Evolutionary conservation across 2,888 invertebrate genomes (phyloP).

Genomic region (Xestoiulus laeticollis): DNA sequence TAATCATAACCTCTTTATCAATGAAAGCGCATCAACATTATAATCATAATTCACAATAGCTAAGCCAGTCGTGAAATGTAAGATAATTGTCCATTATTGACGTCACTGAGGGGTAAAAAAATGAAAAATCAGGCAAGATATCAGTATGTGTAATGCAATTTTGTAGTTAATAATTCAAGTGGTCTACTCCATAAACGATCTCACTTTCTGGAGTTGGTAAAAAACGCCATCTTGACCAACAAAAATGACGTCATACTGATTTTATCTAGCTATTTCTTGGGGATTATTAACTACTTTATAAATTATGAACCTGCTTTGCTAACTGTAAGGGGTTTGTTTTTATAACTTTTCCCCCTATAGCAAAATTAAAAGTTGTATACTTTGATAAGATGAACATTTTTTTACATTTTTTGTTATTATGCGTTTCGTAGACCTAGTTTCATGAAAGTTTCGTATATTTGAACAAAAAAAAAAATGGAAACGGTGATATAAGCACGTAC

Average conservation of each 20-base stretch:
- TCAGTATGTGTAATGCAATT: too few relatives aligned
- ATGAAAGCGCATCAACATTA: not conserved
- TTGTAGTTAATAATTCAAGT: too few relatives aligned
- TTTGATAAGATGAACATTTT: not conserved
- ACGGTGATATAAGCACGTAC: not conserved
- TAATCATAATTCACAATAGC: not conserved
- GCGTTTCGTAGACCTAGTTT: not conserved
- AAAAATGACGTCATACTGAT: not conserved
- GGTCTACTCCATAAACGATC: too few relatives aligned
- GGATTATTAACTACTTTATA: too few relatives aligned
- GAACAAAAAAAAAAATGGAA: not conserved
- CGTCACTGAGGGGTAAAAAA: too few relatives aligned
- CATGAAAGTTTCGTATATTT: not conserved
- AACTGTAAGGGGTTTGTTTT: too few relatives aligned
- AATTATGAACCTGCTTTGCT: too few relatives aligned
- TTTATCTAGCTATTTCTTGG: not conserved
- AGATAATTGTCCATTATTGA: not conserved
- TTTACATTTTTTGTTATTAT: not conserved
- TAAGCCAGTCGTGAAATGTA: not conserved
- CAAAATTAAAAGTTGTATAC: too few relatives aligned
- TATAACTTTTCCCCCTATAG: too few relatives aligned
- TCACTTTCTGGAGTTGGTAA: too few relatives aligned
- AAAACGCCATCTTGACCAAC: too few relatives aligned
- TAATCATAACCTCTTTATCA: not conserved
- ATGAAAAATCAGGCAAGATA: too few relatives aligned